A percentile compares a stretch with the other conserved stretches of the same genome.
Conservation (phyloP, 1,140 invertebrate genomes). For the Drosophila yakuba region DNA sequence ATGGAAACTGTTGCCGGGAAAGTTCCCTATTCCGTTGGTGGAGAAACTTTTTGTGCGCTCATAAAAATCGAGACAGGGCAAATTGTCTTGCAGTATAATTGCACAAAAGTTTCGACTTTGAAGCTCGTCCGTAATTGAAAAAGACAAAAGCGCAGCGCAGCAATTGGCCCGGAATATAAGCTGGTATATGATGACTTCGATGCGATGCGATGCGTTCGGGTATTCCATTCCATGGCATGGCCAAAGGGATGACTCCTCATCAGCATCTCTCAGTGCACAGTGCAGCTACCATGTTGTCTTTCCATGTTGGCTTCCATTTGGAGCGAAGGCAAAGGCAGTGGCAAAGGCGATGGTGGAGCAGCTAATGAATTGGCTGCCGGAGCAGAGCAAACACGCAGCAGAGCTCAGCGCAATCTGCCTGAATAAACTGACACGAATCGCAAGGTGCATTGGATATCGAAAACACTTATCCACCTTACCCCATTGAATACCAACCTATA, state of each 20-base stretch:
- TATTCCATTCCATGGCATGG: no score
- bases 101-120: constrained; percentile 55
- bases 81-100: constrained; percentile 53
- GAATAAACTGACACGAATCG: constrained; percentile 39
- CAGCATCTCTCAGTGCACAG: constrained; percentile 25
- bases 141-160: constrained; percentile 57
- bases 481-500: not conserved
- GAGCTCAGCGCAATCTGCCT: constrained; percentile 30
- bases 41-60: constrained; percentile 32
- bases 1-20: constrained; percentile 30
- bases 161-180: constrained; percentile 20
- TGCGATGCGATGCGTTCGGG: not conserved
- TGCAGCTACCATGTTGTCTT: constrained; percentile 29
- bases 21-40: constrained; percentile 12
- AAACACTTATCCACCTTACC: not conserved
- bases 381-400: constrained; percentile 35
- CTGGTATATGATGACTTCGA: not conserved
- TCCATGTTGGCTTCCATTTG: constrained; percentile 3
- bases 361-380: constrained; percentile 44
- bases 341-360: not conserved
- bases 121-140: constrained; percentile 54
- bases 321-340: not conserved
- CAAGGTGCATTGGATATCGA: constrained; percentile 33
- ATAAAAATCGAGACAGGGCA: constrained; percentile 48
- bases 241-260: constrained; percentile 18